phyloP scores from a whole-genome alignment of 2,113 vertebrate genomes.

The Hypocryptadius cinnamomeus region DNA sequence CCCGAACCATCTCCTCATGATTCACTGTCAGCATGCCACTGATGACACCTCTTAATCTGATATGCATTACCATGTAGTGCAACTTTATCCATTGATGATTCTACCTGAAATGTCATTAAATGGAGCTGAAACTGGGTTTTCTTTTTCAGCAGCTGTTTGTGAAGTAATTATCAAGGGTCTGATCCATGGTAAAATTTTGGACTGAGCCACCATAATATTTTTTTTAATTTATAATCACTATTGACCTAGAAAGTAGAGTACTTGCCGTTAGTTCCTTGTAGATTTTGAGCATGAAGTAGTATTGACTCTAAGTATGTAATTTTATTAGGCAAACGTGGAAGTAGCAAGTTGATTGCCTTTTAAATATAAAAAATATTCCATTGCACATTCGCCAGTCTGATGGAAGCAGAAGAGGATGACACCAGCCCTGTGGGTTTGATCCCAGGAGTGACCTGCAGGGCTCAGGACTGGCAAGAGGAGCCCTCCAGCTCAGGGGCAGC shows the following conservation, averaged over 20 bases:
- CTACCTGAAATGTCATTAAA: constrained; percentile 33
- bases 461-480: not conserved
- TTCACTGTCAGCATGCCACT: not conserved
- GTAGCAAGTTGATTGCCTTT: constrained; percentile 32
- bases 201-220: not conserved
- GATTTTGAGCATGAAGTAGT: constrained; percentile 49
- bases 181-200: not conserved
- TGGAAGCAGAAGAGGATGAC: not conserved
- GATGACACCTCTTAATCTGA: not conserved
- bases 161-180: not conserved
- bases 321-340: constrained; percentile 38
- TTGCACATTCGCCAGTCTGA: not conserved
- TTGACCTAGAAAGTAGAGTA: constrained; percentile 42
- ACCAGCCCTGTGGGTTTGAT: not conserved
- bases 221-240: not conserved
- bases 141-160: constrained; percentile 28
- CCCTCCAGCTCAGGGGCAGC: not conserved
- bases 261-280: constrained; percentile 47
- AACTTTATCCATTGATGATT: not conserved
- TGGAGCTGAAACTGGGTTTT: constrained; percentile 8
- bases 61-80: constrained; percentile 52
- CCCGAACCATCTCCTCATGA: not conserved
- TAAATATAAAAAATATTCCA: not conserved
- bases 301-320: constrained; percentile 47
- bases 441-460: not conserved